These are phyloP conservation scores for Haliaeetus leucogaster DNA, from an alignment of 2,113 vertebrate species.

Conservation along the genomic window DNA sequence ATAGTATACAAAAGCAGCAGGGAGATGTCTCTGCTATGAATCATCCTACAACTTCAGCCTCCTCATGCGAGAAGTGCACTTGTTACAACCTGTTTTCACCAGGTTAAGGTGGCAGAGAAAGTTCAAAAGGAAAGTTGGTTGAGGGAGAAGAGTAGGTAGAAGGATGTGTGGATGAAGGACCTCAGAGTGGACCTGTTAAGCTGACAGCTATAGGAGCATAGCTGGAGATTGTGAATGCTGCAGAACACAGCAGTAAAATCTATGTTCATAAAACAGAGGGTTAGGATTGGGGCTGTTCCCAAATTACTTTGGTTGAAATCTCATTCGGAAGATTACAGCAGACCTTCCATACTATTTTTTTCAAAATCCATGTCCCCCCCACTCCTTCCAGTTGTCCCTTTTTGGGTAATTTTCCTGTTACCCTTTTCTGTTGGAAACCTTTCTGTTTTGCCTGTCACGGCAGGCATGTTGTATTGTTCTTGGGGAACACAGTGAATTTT, in stretches of 20 bases:
- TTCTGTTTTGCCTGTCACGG: background rate
- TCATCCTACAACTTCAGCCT: background rate
- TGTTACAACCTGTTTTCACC: background rate
- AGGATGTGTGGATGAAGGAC: background rate
- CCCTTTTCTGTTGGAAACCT: background rate
- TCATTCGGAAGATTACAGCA: fast-evolving
- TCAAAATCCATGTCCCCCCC: background rate
- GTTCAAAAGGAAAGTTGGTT: background rate
- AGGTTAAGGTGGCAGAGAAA: background rate
- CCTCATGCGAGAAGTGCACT: background rate
- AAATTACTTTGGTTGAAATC: background rate
- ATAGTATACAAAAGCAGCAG: background rate
- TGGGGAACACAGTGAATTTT: background rate
- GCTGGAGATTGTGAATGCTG: background rate
- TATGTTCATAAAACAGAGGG: background rate
- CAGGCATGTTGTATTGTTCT: background rate
- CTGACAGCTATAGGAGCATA: background rate
- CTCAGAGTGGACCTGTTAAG: background rate
- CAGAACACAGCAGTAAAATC: background rate
- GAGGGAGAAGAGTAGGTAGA: background rate
- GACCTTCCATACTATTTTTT: background rate
- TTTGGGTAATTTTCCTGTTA: background rate
- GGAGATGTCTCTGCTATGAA: background rate
- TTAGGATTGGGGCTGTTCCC: background rate
- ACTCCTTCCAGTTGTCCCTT: background rate